phyloP scores from a whole-genome alignment of 1,140 invertebrate genomes.

The Bombus balteatus region DNA sequence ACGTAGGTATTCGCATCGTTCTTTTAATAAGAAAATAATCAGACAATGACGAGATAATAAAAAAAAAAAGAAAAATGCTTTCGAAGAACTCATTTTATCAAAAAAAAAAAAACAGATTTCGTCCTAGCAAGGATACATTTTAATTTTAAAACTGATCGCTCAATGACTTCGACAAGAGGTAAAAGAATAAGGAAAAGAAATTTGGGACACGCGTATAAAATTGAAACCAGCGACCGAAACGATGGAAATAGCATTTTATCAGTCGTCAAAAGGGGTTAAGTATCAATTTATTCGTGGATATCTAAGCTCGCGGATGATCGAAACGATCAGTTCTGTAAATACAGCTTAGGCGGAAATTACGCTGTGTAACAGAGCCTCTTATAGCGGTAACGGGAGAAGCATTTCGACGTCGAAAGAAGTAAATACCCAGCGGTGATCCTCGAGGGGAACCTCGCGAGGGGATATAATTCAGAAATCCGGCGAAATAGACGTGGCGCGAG shows the following conservation, averaged over 20 bases:
- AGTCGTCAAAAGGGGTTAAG: background rate
- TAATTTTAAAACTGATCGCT: too few relatives aligned
- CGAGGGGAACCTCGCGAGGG: background rate
- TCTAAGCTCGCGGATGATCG: background rate
- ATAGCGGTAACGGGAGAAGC: background rate
- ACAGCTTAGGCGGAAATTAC: background rate
- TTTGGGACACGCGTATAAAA: too few relatives aligned
- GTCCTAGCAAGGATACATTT: too few relatives aligned
- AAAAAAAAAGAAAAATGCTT: too few relatives aligned
- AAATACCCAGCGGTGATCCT: background rate
- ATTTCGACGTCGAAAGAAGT: background rate
- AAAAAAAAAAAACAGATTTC: too few relatives aligned
- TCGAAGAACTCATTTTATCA: too few relatives aligned
- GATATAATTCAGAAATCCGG: conserved; percentile 10
- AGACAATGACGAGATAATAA: too few relatives aligned
- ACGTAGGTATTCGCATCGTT: too few relatives aligned
- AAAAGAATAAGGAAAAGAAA: too few relatives aligned
- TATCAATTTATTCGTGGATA: background rate
- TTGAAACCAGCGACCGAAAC: too few relatives aligned
- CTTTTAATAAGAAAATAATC: too few relatives aligned
- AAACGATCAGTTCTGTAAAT: background rate
- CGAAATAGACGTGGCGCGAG: background rate
- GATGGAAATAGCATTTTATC: background rate
- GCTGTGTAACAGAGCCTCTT: background rate
- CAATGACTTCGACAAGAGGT: too few relatives aligned